A percentile compares a stretch with the other conserved stretches of the same genome.
Evolutionary conservation across 2,113 vertebrate species (phyloP).

Genomic region (Globicephala melas): DNA sequence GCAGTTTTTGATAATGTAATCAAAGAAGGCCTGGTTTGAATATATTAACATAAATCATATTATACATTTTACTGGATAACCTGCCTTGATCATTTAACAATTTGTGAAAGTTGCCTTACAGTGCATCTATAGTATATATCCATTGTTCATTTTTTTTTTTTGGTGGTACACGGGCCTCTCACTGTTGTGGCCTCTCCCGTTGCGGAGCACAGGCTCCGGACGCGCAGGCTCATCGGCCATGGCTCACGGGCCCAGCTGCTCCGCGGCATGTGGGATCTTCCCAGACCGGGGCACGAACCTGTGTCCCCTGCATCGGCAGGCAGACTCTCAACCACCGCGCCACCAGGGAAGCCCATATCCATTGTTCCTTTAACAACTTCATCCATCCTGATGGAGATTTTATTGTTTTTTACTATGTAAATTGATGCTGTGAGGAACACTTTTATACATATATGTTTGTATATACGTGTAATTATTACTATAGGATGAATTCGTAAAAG

Average conservation of each 20-base stretch:
- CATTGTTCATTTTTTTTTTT: neutral
- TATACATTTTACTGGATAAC: neutral
- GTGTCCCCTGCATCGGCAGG: no score
- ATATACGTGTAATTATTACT: neutral
- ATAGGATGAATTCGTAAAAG: neutral
- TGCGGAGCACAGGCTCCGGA: no score
- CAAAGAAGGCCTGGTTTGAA: neutral
- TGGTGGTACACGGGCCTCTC: no score
- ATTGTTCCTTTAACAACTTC: neutral
- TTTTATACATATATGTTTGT: neutral
- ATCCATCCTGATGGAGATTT: neutral
- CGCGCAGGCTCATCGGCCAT: no score
- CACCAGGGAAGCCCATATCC: neutral
- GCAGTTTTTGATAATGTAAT: neutral
- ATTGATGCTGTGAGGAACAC: neutral
- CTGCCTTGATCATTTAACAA: neutral
- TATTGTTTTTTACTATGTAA: neutral
- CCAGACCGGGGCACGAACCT: no score
- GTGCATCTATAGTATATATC: neutral
- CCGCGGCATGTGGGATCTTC: no score
- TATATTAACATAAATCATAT: neutral
- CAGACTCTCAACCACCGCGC: no score
- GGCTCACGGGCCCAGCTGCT: no score
- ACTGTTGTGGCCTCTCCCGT: no score
- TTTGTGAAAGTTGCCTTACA: neutral